A percentile compares a stretch with the other conserved stretches of the same genome.
Evolutionary conservation across 2,113 vertebrate species (phyloP).

Genomic region (Alligator sinensis): DNA sequence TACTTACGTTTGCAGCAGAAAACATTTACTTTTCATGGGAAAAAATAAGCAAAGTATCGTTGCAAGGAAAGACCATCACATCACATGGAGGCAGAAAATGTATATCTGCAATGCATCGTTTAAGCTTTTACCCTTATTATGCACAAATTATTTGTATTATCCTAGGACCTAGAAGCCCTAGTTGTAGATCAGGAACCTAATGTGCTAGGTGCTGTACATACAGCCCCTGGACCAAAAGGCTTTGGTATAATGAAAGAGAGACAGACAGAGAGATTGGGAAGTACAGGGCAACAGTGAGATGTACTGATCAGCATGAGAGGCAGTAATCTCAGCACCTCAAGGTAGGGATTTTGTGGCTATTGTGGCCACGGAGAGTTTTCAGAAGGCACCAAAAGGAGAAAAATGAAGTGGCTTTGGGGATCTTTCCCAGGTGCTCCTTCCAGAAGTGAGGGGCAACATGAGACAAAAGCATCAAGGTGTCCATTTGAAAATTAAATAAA

Average conservation of each 20-base stretch:
- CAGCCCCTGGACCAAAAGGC: background rate
- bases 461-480: background rate
- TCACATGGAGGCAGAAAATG: background rate
- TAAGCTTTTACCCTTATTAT: background rate
- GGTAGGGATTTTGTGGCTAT: background rate
- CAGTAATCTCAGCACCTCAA: background rate
- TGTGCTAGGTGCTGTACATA: background rate
- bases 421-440: fast-evolving
- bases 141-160: too few species aligned
- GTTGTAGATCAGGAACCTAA: too few species aligned
- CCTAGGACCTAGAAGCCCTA: too few species aligned
- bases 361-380: background rate
- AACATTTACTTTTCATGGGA: background rate
- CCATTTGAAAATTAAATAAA: background rate
- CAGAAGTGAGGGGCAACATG: background rate
- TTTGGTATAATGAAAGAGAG: background rate
- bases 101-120: background rate
- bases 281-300: background rate
- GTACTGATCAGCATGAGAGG: background rate
- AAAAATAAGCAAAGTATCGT: background rate
- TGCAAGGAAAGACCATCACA: background rate
- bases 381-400: background rate
- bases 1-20: background rate
- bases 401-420: background rate
- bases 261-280: background rate